Percentiles rank a stretch among this genome's conserved stretches.
Conservation (phyloP, 2,888 invertebrate species). For the Geotrupes spiniger region DNA sequence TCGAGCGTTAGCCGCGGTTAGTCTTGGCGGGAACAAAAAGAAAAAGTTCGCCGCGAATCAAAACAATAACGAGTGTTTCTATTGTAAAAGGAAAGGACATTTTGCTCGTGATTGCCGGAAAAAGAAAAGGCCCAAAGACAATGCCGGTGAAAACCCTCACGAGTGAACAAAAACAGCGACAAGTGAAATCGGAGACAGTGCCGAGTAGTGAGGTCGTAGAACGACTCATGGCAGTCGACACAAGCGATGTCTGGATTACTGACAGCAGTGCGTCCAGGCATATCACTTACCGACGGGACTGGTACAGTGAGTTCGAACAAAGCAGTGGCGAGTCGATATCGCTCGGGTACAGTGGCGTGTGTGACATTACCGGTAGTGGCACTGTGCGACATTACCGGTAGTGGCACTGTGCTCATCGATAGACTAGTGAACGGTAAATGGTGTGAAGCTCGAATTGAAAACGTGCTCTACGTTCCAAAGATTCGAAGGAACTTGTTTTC, state of each 20-base stretch:
- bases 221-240: too few relatives aligned
- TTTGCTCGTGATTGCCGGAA: slow-evolving; percentile 21
- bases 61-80: background rate
- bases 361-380: slow-evolving; percentile 29
- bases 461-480: too few relatives aligned
- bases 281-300: too few relatives aligned
- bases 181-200: too few relatives aligned
- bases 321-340: slow-evolving; percentile 20
- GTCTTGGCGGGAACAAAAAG: background rate
- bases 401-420: too few relatives aligned
- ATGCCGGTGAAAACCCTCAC: background rate
- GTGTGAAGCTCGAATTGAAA: too few relatives aligned
- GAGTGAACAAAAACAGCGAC: background rate
- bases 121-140: slow-evolving; percentile 3
- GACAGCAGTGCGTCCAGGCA: slow-evolving; percentile 34
- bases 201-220: background rate
- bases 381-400: too few relatives aligned
- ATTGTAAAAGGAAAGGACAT: slow-evolving; percentile 26
- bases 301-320: too few relatives aligned
- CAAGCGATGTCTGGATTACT: slow-evolving; percentile 26
- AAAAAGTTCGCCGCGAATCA: too few relatives aligned
- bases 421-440: too few relatives aligned
- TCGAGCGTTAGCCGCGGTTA: too few relatives aligned
- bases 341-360: slow-evolving; percentile 8
- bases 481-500: too few relatives aligned